Evolutionary conservation across 2,888 invertebrate species (phyloP), one percentile per base, ranked within the genome.

Genomic region (Thereva nobilitata): DNA sequence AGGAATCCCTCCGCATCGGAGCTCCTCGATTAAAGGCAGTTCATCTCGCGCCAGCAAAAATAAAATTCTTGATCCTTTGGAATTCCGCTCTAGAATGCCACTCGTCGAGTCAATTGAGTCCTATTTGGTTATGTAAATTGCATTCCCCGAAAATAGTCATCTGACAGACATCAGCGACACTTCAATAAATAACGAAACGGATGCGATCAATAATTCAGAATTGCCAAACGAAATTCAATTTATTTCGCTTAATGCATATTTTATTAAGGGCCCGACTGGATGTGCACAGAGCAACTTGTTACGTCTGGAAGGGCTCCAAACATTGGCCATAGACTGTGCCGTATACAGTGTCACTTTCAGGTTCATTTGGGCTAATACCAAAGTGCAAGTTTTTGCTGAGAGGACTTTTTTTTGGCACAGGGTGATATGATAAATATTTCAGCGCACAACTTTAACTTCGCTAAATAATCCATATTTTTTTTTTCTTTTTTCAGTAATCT

Each of bases 401-500:
- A 2, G 9, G 41, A 50, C 38, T 38, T 12, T 50, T 61, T 61
- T 40, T 61, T 50, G 49, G 61, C 50, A 56, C 53, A 53, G n/a
- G 23, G 23, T 23, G 23, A 23, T 23, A 2, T 1, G 44, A 56
- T 5, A 56, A 56, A 7, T 42, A 37, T 53, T 53, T 53, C 37
- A 9, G 8, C 23, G 9, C 4, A 56, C 23, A 56, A 23, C 9
- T 42, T 42, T 42, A 8, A 42, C 7, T 8, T 6, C 34, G n/a
- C 4, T 23, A 38, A 64, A 23, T 23, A 53, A 44, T 42, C 42
- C 42, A 53, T 64, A 61, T 50, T 50, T 47, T 47, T 10, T 7
- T 37, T 35, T 47, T 38, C n/a, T 42, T 56, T 67, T 72, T 70
- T 8, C 79, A 91, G 91, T 80, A 89, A 90, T 81, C 87, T 91